phyloP scores from a whole-genome alignment of 2,797 vertebrate genomes.

The Acrossocheilus wenchowensis region DNA sequence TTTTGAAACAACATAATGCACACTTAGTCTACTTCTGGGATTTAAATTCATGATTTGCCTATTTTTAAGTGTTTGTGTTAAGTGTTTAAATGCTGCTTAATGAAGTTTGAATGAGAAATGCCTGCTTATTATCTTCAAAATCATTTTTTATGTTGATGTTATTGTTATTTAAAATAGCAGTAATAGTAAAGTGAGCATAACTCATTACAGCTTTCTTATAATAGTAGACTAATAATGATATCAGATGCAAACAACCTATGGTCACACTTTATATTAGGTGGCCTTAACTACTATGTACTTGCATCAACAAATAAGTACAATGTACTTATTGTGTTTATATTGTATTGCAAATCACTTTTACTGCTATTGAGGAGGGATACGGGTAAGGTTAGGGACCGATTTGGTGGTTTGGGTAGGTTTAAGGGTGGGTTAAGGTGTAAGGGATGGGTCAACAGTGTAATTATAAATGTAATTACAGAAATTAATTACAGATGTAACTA shows the following conservation, averaged over 20 bases:
- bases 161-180: neutral
- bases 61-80: neutral
- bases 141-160: neutral
- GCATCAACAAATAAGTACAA: no score
- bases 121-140: neutral
- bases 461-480: no score
- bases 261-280: no score
- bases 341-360: no score
- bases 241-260: neutral
- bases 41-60: neutral
- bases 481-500: no score
- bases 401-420: no score
- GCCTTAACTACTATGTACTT: no score
- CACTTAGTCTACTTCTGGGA: neutral
- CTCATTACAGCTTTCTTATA: neutral
- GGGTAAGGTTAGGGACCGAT: no score
- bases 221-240: neutral
- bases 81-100: neutral
- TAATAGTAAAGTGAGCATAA: neutral
- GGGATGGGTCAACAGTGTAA: no score
- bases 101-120: neutral
- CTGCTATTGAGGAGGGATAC: no score
- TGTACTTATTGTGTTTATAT: no score
- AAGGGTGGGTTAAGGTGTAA: no score
- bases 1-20: neutral